Conservation (phyloP, 1,140 invertebrate genomes). For the Hylaeus anthracinus region DNA sequence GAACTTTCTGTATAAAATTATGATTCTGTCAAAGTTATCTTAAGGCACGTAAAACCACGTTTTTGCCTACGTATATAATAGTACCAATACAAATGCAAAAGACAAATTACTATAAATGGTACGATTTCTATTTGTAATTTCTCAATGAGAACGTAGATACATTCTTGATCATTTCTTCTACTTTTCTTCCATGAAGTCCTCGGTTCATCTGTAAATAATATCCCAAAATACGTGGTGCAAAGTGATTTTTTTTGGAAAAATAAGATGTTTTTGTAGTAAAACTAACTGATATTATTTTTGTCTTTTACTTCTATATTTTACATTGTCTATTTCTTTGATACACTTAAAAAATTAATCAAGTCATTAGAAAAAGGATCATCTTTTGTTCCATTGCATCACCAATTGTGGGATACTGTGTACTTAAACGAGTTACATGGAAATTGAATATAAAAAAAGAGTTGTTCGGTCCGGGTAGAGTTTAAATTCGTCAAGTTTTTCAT, state of each 20-base stretch:
- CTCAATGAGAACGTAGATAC: neutral
- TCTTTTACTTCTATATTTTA: too few species aligned
- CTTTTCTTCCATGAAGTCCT: neutral
- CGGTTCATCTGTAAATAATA: neutral
- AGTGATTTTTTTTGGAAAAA: neutral
- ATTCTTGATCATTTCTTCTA: neutral
- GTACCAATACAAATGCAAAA: slow-evolving; percentile 18
- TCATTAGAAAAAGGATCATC: neutral
- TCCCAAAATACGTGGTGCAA: neutral
- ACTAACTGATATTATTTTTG: too few species aligned
- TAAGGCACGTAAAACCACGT: slow-evolving; percentile 34
- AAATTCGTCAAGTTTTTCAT: neutral
- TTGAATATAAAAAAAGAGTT: neutral
- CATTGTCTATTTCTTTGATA: too few species aligned
- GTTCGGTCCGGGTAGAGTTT: neutral
- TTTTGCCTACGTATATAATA: neutral
- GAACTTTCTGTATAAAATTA: slow-evolving; percentile 29
- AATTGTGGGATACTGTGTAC: too few species aligned
- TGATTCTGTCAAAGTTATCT: slow-evolving; percentile 9
- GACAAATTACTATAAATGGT: slow-evolving; percentile 1
- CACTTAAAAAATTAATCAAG: too few species aligned
- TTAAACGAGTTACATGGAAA: neutral
- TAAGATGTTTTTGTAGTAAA: too few species aligned
- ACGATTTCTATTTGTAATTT: slow-evolving; percentile 1
- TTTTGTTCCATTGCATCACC: neutral